Evolutionary conservation across 1,140 invertebrate genomes (phyloP), one percentile per base, ranked within the genome.

Genomic region (Potamilus streckersoni): DNA sequence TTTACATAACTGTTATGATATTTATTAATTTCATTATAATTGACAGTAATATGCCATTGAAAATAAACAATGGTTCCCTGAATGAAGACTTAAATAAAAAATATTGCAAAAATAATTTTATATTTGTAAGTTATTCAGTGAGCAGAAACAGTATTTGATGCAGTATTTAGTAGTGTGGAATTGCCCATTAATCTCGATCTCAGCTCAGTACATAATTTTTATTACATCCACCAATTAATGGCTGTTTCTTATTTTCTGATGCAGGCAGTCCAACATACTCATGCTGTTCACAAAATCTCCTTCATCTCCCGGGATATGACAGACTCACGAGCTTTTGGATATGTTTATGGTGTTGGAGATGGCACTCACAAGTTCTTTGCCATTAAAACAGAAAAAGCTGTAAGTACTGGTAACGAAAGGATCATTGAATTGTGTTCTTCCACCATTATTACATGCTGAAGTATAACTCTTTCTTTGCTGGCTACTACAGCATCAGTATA

Each of bases 261-360:
- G 58, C 88, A 98, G 96, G 96, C 97, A 85, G 95, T 97, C 15
- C 90, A 99, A 38, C 97, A 98, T 88, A 96, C 98, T 88, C 98
- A 99, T 91, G 95, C 97, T 11, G 97, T 99, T 57, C 96, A 98
- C 89, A 97, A 97, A 91, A 99, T 99, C 83, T 99, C 97, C 11
- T 99, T 99, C 90, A 99, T 99, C 80, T 97, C 98, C 58, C 96
- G 98, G 89, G 98, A 99, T 90, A 96, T 97, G 92, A 96, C 95
- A 12, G 98, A 99, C 88, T 95, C 95, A 8, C 91, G 98, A 79
- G 97, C 98, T 1, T 99, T 99, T 91, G 98, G 98, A 12, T 99
- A 99, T 86, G 98, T 99, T 85, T 99, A 96, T 91, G 97, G 97
- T 11, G 95, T 95, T 23, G 96, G 96, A 2, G 96, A 98, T 86